Conservation (phyloP, 92 coral and sea anemone species). For the Epizoanthus fatuus region DNA sequence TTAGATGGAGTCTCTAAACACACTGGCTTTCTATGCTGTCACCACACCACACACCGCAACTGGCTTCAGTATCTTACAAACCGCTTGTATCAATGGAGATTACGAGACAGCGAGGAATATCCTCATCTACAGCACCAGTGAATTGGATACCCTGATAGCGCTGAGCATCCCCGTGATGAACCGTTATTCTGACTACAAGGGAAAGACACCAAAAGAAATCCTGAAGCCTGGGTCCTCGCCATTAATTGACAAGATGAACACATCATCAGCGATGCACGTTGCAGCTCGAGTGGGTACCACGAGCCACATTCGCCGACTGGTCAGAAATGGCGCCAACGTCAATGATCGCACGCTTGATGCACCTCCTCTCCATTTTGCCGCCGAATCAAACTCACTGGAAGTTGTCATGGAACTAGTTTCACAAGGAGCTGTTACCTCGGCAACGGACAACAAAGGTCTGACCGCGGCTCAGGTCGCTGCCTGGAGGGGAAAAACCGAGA, state of each 20-base stretch:
- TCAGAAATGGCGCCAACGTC: too few species aligned
- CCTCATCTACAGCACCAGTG: conserved; percentile 6
- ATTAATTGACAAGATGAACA: not conserved
- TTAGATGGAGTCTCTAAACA: not conserved
- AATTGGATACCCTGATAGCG: conserved; percentile 20
- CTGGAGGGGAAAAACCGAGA: too few species aligned
- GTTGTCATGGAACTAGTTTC: too few species aligned
- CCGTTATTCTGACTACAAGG: not conserved
- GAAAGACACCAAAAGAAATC: not conserved
- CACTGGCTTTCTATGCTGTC: conserved; percentile 9
- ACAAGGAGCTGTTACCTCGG: not conserved
- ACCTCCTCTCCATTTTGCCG: conserved; percentile 10
- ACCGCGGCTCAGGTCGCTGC: too few species aligned
- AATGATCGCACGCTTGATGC: not conserved
- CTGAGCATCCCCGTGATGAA: not conserved
- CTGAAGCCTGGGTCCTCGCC: not conserved
- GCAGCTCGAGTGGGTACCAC: not conserved
- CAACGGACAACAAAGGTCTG: too few species aligned
- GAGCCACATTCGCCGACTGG: too few species aligned
- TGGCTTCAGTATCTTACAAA: not conserved
- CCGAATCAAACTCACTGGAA: too few species aligned
- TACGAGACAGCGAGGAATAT: not conserved
- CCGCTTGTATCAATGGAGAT: not conserved
- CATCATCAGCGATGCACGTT: not conserved
- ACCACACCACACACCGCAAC: not conserved